Conservation (phyloP, 2,888 invertebrate genomes). For the Orgyia antiqua region DNA sequence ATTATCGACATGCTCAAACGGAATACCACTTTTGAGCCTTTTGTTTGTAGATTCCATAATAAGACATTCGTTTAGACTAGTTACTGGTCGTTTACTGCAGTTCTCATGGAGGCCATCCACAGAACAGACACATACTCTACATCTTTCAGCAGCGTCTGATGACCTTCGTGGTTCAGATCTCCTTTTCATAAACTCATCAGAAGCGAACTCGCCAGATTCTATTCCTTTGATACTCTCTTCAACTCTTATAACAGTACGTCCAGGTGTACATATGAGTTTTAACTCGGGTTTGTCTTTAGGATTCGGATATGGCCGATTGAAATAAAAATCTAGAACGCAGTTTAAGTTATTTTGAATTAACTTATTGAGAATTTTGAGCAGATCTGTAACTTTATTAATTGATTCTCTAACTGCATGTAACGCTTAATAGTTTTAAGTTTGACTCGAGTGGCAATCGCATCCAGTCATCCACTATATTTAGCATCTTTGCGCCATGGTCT, state of each 20-base stretch:
- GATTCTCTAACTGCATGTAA: no score
- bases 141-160: slow-evolving; percentile 30
- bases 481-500: no score
- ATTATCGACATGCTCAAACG: slow-evolving; percentile 39
- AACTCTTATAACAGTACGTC: slow-evolving; percentile 47
- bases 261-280: slow-evolving; percentile 49
- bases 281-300: slow-evolving; percentile 15
- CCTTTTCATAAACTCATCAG: slow-evolving; percentile 11
- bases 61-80: slow-evolving; percentile 58
- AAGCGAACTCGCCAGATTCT: slow-evolving; percentile 7
- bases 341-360: no score
- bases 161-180: slow-evolving; percentile 11
- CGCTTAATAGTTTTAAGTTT: no score
- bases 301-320: slow-evolving; percentile 33
- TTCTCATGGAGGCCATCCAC: slow-evolving; percentile 47
- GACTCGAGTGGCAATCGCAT: no score
- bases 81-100: slow-evolving; percentile 51
- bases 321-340: slow-evolving; percentile 44
- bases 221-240: slow-evolving; percentile 4
- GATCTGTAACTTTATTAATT: no score
- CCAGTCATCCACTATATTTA: no score
- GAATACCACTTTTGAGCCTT: slow-evolving; percentile 24
- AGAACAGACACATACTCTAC: slow-evolving; percentile 56
- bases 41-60: slow-evolving; percentile 30
- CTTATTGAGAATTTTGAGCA: no score